These are phyloP conservation scores for Triops longicaudatus DNA, from an alignment of 1,140 invertebrate genomes.

Conservation along the genomic window DNA sequence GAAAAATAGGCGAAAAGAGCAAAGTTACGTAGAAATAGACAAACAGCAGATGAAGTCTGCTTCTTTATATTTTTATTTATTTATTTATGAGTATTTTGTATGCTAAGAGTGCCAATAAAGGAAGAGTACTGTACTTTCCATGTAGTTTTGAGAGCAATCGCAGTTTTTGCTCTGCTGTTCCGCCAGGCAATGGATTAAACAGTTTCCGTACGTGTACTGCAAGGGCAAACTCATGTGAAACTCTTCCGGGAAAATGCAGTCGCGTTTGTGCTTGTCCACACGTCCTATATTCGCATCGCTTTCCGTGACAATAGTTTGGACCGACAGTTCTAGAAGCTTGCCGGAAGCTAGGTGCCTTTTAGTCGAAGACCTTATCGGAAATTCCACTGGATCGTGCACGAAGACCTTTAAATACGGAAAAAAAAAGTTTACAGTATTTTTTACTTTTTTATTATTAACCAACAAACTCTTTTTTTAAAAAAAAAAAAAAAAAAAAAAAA, in stretches of 20 bases:
- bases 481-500: too few relatives aligned
- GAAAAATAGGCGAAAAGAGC: too few relatives aligned
- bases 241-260: neutral
- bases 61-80: too few relatives aligned
- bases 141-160: neutral
- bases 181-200: neutral
- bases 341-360: neutral
- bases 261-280: neutral
- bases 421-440: neutral
- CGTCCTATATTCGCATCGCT: neutral
- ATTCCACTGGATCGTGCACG: neutral
- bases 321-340: neutral
- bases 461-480: too few relatives aligned
- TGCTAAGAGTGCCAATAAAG: neutral
- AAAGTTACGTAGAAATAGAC: too few relatives aligned
- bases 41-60: too few relatives aligned
- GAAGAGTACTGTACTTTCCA: neutral
- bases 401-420: neutral
- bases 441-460: neutral
- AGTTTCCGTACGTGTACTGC: neutral
- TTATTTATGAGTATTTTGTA: too few relatives aligned
- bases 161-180: neutral
- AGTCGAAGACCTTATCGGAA: neutral
- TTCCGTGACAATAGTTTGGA: neutral
- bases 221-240: neutral